Base-by-base conservation (phyloP, 1,140 invertebrate species). In the Ectropis grisescens region DNA sequence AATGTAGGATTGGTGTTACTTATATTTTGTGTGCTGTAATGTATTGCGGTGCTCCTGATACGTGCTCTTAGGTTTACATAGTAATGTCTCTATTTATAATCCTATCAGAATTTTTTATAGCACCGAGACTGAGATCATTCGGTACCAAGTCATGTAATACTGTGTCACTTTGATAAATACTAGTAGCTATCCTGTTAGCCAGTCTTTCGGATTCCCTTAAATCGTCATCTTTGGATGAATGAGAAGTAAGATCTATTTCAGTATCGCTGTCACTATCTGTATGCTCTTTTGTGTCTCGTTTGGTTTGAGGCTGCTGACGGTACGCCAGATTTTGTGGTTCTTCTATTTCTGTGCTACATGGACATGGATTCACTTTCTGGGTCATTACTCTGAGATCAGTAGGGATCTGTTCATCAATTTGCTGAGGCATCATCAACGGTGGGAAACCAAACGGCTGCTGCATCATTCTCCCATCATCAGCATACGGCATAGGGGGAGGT, bases 201-300 rank as follows among this genome's bases (percentile, higher is more conserved):
- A 79, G 41, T 33, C 72, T 40, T 28, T 81, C 76, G 0, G 76
- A 79, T 42, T 81, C 74, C n/a, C 72, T 59, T 9, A 80, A 39
- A 40, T 76, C 65, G 10, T 83, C 82, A 15, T 82, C 82, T 49
- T 81, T 82, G 1, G 75, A 62, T 2, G 58, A 78, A 39, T 83
- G 78, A 7, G 82, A 83, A 0, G 82, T 83, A 0, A 83, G 57
- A 67, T 83, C 79, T 16, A 83, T 83, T 58, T 83, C 82, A 1
- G 82, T 59, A 37, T 82, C 82, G 36, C 69, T 80, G 29, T 82
- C 82, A 28, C 78, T 80, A 25, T 81, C 71, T 14, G 59, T 65
- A 1, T 40, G 41, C 12, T 67, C 65, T 32, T 61, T 66, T 2
- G n/a, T 10, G 1, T 74, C 62, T 6, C 44, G 48, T 41, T 68